These are phyloP conservation scores for Syngnathus typhle DNA, from an alignment of 2,113 vertebrate species.

Conservation along the genomic window DNA sequence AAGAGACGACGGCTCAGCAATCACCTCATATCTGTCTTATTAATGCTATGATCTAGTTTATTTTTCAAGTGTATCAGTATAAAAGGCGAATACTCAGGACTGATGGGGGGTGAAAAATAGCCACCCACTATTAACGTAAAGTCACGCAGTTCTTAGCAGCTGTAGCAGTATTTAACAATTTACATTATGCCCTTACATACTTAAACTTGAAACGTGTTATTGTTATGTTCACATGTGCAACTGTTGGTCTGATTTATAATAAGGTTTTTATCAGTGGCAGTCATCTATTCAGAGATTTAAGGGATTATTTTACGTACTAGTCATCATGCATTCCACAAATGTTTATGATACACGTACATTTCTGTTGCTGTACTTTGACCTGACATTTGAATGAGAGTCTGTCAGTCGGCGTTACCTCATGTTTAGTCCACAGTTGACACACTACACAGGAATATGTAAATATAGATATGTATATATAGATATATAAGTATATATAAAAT, in stretches of 20 bases:
- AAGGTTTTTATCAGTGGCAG: conserved; percentile 28
- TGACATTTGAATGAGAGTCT: conserved; percentile 17
- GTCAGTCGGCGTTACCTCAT: conserved; percentile 30
- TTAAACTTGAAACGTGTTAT: conserved; percentile 10
- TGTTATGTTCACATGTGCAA: conserved; percentile 14
- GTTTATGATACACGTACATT: conserved; percentile 3
- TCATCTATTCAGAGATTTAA: conserved; percentile 21
- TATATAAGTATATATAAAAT: too few species aligned
- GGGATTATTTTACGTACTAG: conserved; percentile 39
- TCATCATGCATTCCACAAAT: conserved; percentile 42
- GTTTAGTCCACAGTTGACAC: conserved; percentile 12
- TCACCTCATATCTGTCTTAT: conserved; percentile 10
- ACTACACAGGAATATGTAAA: not conserved
- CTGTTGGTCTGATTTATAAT: conserved; percentile 24
- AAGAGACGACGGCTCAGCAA: conserved; percentile 1
- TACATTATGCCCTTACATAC: conserved; percentile 17
- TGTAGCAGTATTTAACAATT: conserved; percentile 24
- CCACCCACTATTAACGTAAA: not conserved
- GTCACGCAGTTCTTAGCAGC: not conserved
- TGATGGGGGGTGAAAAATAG: conserved; percentile 17
- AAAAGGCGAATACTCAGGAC: conserved; percentile 40
- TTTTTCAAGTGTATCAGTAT: conserved; percentile 14
- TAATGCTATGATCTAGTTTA: conserved; percentile 18
- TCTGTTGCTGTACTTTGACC: conserved; percentile 9
- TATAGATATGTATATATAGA: too few species aligned